These are phyloP conservation scores for Kradibia gibbosae DNA, from an alignment of 1,140 invertebrate genomes.

Conservation along the genomic window DNA sequence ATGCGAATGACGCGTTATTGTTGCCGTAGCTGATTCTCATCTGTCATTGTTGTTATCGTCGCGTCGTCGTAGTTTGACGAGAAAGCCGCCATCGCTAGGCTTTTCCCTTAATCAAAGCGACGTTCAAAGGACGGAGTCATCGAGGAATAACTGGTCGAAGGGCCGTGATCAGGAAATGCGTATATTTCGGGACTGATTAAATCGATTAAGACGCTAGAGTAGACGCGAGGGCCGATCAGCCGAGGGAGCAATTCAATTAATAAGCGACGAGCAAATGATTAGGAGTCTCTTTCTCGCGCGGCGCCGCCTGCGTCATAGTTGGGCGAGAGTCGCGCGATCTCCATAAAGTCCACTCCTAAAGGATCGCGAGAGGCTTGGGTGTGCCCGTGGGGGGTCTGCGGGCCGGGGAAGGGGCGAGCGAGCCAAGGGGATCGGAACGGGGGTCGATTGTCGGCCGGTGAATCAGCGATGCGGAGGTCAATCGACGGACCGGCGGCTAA, in stretches of 20 bases:
- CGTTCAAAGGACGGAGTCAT: too few relatives aligned
- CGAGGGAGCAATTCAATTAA: neutral
- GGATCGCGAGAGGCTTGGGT: neutral
- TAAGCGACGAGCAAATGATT: neutral
- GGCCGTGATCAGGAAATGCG: neutral
- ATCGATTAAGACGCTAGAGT: neutral
- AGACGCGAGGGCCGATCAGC: neutral
- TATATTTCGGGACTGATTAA: neutral
- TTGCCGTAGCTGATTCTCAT: too few relatives aligned
- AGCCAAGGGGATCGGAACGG: constrained; percentile 13
- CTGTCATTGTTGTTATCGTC: too few relatives aligned
- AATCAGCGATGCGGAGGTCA: neutral
- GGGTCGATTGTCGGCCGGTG: too few relatives aligned
- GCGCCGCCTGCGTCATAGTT: neutral
- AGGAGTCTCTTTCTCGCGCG: neutral
- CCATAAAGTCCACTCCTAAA: neutral
- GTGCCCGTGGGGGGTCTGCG: neutral
- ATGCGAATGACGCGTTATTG: too few relatives aligned
- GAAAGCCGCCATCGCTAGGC: too few relatives aligned
- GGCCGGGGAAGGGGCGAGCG: too few relatives aligned
- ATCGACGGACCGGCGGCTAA: neutral
- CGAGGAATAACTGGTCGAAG: neutral
- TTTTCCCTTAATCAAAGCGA: too few relatives aligned
- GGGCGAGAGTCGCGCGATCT: neutral
- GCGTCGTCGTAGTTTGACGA: too few relatives aligned